Percentiles rank a stretch among this genome's conserved stretches.
These are phyloP conservation scores for Belgica antarctica DNA, from an alignment of 2,888 invertebrate genomes.

Conservation along the genomic window DNA sequence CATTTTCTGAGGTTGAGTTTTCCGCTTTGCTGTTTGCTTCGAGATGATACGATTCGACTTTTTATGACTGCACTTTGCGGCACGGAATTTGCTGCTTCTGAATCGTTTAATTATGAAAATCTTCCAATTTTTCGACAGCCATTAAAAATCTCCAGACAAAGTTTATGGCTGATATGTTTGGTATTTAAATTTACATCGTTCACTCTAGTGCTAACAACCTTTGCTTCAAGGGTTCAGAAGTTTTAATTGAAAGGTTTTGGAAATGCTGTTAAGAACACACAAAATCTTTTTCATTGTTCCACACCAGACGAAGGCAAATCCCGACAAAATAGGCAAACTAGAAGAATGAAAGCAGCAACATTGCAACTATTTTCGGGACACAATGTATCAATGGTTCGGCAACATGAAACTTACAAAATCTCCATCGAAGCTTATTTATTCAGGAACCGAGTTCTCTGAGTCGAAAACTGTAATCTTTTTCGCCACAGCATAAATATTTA, in stretches of 20 bases:
- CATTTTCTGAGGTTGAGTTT: constrained; percentile 4
- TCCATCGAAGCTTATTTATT: constrained; percentile 15
- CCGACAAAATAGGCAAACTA: no score
- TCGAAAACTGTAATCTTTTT: not conserved
- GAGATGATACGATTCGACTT: not conserved
- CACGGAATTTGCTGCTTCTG: constrained; percentile 1
- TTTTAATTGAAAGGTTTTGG: constrained; percentile 19
- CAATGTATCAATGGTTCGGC: not conserved
- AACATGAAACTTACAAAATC: not conserved
- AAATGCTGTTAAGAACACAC: not conserved
- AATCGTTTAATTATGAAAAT: constrained; percentile 21
- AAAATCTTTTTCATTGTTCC: not conserved
- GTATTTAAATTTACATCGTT: not conserved
- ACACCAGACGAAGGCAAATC: not conserved
- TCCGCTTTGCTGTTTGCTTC: no score
- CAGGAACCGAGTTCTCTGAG: not conserved
- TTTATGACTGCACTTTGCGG: not conserved
- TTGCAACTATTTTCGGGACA: not conserved
- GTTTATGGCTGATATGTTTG: not conserved
- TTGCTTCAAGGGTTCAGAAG: not conserved
- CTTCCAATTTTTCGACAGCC: not conserved
- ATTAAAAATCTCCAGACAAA: constrained; percentile 3
- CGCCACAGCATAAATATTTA: constrained; percentile 2
- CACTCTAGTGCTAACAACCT: no score
- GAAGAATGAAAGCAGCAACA: no score